These are phyloP conservation scores for Geophilus truncorum DNA, from an alignment of 2,888 invertebrate genomes.

Conservation along the genomic window DNA sequence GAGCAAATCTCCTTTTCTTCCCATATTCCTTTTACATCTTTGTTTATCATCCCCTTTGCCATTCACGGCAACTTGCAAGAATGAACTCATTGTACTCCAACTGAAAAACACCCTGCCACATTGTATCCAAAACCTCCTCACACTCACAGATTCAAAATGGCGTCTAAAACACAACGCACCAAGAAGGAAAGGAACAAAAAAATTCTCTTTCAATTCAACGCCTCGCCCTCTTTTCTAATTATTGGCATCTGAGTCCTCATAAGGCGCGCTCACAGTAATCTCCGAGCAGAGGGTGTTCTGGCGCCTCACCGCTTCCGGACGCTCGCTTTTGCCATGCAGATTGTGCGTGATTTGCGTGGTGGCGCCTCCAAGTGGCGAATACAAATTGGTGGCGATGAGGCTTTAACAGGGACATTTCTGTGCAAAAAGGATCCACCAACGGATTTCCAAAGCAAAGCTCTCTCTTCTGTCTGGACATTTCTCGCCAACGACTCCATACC, in stretches of 20 bases:
- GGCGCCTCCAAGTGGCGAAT: slow-evolving; percentile 10
- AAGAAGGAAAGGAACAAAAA: neutral
- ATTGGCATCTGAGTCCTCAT: neutral
- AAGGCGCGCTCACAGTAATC: neutral
- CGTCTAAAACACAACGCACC: neutral
- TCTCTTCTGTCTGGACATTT: slow-evolving; percentile 10
- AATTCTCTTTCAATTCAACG: neutral
- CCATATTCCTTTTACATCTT: neutral
- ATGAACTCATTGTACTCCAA: neutral
- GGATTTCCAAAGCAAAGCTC: neutral
- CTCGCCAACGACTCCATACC: neutral
- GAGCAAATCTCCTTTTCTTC: neutral
- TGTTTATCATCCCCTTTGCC: neutral
- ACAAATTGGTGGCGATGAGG: slow-evolving; percentile 10
- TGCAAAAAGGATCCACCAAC: slow-evolving; percentile 4
- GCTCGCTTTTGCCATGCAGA: neutral
- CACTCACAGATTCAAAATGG: neutral
- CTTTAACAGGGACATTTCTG: neutral
- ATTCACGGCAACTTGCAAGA: neutral
- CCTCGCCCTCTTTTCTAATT: neutral
- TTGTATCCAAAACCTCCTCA: neutral
- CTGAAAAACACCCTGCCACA: neutral
- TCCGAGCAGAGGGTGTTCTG: neutral
- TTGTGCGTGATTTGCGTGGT: slow-evolving; percentile 1
- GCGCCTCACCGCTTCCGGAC: neutral